A percentile compares a stretch with the other conserved stretches of the same genome.
phyloP scores from a whole-genome alignment of 35 echinoderm and acorn worm species.

The Ophioderma brevispina region DNA sequence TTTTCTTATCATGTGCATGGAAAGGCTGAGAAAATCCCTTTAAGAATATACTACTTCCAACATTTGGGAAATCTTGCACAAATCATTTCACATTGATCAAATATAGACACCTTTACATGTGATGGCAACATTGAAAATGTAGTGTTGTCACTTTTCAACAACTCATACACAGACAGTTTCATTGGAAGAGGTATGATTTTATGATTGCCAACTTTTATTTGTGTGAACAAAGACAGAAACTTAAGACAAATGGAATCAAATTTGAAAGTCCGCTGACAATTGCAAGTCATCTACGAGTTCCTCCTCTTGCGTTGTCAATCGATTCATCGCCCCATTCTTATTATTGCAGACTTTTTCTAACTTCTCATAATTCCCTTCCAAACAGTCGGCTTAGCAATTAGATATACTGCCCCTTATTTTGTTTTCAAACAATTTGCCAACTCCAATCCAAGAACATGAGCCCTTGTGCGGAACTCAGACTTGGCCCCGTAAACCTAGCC shows the following conservation, averaged over 20 bases:
- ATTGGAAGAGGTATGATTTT: no score
- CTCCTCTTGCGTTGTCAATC: not conserved
- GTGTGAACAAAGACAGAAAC: not conserved
- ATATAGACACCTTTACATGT: no score
- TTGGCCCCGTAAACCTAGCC: not conserved
- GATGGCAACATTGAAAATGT: no score
- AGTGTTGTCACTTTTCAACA: not conserved
- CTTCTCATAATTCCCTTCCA: not conserved
- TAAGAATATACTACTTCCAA: no score
- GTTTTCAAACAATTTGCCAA: not conserved
- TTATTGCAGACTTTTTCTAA: not conserved
- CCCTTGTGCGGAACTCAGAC: not conserved
- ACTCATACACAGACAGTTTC: not conserved
- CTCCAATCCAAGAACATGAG: not conserved
- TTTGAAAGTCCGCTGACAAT: not conserved
- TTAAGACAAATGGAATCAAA: not conserved
- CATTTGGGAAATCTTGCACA: no score
- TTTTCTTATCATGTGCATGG: no score
- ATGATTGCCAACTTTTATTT: not conserved
- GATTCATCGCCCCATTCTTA: not conserved
- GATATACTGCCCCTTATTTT: conserved; percentile 10
- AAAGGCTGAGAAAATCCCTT: no score
- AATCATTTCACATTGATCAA: no score
- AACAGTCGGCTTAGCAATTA: not conserved
- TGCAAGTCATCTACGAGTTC: not conserved